Percentiles rank a stretch among this genome's conserved stretches.
Evolutionary conservation across 2,888 invertebrate species (phyloP).

Genomic region (Hecatera dysodea): DNA sequence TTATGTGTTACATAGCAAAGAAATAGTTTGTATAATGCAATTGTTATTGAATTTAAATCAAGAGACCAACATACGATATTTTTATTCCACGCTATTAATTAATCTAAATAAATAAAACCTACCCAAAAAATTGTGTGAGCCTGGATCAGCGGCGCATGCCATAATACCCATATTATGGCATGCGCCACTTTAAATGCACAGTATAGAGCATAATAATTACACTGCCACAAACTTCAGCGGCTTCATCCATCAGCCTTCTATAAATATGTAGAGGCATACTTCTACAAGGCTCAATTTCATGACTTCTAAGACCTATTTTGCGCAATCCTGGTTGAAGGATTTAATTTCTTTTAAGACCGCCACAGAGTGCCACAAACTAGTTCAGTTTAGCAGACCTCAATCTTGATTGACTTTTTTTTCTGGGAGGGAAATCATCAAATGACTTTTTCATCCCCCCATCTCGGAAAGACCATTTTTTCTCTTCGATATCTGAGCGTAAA

Average conservation of each 20-base stretch:
- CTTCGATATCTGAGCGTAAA: too few relatives aligned
- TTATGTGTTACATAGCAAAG: conserved; percentile 34
- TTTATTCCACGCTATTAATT: conserved; percentile 47
- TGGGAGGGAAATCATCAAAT: too few relatives aligned
- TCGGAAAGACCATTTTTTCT: too few relatives aligned
- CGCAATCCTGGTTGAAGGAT: too few relatives aligned
- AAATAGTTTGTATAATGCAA: conserved; percentile 14
- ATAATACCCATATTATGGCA: too few relatives aligned
- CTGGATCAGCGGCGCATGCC: neutral
- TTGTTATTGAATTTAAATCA: conserved; percentile 47
- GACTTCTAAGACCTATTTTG: too few relatives aligned
- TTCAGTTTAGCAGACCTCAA: too few relatives aligned
- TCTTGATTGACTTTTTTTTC: too few relatives aligned
- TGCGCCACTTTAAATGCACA: conserved; percentile 9
- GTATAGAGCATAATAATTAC: neutral
- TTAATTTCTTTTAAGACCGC: too few relatives aligned
- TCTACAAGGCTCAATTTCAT: too few relatives aligned
- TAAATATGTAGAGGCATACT: neutral
- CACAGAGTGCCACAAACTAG: too few relatives aligned
- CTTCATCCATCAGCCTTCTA: neutral
- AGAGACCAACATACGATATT: conserved; percentile 54
- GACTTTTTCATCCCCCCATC: too few relatives aligned
- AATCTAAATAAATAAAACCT: conserved; percentile 12
- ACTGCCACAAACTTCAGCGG: neutral
- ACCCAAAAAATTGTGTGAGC: neutral